phyloP scores from a whole-genome alignment of 2,113 vertebrate genomes.

The Tamias sibiricus region DNA sequence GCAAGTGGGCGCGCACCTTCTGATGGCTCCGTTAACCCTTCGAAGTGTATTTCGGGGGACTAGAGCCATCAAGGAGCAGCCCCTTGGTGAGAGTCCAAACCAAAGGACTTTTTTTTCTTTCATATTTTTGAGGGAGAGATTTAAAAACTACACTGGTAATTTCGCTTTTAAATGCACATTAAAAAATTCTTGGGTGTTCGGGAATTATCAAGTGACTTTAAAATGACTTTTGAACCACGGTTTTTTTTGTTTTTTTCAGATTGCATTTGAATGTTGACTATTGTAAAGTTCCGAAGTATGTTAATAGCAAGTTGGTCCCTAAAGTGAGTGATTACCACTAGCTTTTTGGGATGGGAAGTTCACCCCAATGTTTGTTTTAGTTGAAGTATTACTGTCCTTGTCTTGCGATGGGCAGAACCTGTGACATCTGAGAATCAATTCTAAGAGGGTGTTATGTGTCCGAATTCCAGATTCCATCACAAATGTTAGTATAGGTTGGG shows the following conservation, averaged over 20 bases:
- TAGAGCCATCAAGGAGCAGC: neutral
- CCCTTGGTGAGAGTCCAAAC: neutral
- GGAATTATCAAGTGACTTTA: neutral
- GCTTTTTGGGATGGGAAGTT: neutral
- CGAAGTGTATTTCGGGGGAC: neutral
- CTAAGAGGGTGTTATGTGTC: neutral
- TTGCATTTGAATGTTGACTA: neutral
- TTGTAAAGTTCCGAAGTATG: neutral
- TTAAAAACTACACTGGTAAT: neutral
- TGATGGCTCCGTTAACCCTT: neutral
- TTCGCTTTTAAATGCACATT: neutral
- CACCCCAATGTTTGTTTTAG: neutral
- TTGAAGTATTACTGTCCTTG: neutral
- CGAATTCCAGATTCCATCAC: neutral
- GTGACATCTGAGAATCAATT: neutral
- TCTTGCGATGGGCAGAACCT: neutral
- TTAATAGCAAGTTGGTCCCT: neutral
- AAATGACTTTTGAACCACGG: neutral
- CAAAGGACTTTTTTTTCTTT: no score
- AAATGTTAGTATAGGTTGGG: neutral
- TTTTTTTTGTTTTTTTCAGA: neutral
- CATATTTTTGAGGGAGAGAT: neutral
- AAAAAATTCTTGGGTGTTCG: neutral
- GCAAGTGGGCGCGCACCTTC: neutral
- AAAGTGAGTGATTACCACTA: fast-evolving